These are phyloP conservation scores for Physeter macrocephalus DNA, from an alignment of 2,113 vertebrate species.

Conservation along the genomic window DNA sequence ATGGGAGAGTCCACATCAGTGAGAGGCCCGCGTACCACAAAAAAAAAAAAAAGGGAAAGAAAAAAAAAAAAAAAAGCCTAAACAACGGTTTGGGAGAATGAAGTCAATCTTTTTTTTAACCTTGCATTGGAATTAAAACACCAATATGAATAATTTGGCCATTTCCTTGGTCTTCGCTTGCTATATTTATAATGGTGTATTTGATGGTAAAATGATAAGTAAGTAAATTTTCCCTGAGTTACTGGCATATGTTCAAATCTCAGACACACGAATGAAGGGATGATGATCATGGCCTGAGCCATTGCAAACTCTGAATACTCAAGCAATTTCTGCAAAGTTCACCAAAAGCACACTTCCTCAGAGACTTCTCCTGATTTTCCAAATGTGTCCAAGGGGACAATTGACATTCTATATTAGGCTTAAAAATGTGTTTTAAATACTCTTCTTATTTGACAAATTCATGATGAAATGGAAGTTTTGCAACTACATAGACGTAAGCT, in stretches of 20 bases:
- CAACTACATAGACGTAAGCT: background rate
- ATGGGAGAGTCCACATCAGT: too few species aligned
- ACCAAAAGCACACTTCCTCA: background rate
- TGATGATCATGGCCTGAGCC: accelerated
- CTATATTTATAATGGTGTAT: background rate
- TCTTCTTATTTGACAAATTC: background rate
- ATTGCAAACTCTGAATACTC: background rate
- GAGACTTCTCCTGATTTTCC: background rate
- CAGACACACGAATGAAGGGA: background rate
- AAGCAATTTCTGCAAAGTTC: background rate
- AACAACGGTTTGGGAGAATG: background rate
- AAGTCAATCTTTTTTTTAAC: background rate
- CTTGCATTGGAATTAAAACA: slow-evolving; percentile 28
- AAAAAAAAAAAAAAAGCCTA: background rate
- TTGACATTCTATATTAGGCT: background rate
- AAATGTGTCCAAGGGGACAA: background rate
- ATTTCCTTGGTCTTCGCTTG: background rate
- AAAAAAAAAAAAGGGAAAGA: too few species aligned
- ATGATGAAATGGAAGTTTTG: background rate
- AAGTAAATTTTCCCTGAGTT: background rate
- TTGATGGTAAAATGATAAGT: background rate
- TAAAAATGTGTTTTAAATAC: background rate
- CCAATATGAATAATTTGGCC: background rate
- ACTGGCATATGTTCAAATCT: background rate
- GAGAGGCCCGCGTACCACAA: too few species aligned